Base-by-base conservation (phyloP, 1,140 invertebrate species). In the Brachionus manjavacas region DNA sequence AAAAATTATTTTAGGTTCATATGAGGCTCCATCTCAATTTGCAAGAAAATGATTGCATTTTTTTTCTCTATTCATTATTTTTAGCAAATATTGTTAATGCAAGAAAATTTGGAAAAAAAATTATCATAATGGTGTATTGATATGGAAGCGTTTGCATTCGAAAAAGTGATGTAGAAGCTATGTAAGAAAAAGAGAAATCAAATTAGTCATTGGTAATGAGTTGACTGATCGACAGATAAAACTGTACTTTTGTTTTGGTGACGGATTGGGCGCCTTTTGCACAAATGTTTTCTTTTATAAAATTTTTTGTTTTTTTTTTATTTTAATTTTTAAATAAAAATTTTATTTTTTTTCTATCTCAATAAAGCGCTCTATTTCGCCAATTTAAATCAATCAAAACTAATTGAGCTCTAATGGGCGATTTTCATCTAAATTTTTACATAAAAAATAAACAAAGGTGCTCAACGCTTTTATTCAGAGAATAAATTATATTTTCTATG, bases 111-210 rank as follows among this genome's bases (percentile, higher is more conserved):
- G 6, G 31, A 2, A 72, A 72, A 31, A 25, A 31, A 31, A 72
- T 72, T 72, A 72, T 72, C 68, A 72, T 72, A 72, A 68, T 68
- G 31, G 31, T n/a, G n/a, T 68, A 31, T 41, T 72, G 68, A 72
- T 16, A 72, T 72, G 68, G 68, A 72, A 72, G 68, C 68, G 68
- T 72, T 72, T 72, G 52, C 52, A 60, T 60, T 60, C 20, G 16
- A 60, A 60, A 20, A 60, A 35, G 31, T 60, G 20, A 60, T 60
- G 52, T 60, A 60, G 52, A 23, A 60, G n/a, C 20, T n/a, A 55
- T 55, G 52, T 23, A 55, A 35, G 31, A 35, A 35, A 35, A 35
- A 23, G 0, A 55, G 52, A 23, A 7, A 8, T 55, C 16, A 60
- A 20, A 20, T 60, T 60, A 60, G 52, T 60, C 52, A 60, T 60